Evolutionary conservation across 2,113 vertebrate genomes (phyloP), one percentile per base, ranked within the genome.

Genomic region (Varanus salvator): DNA sequence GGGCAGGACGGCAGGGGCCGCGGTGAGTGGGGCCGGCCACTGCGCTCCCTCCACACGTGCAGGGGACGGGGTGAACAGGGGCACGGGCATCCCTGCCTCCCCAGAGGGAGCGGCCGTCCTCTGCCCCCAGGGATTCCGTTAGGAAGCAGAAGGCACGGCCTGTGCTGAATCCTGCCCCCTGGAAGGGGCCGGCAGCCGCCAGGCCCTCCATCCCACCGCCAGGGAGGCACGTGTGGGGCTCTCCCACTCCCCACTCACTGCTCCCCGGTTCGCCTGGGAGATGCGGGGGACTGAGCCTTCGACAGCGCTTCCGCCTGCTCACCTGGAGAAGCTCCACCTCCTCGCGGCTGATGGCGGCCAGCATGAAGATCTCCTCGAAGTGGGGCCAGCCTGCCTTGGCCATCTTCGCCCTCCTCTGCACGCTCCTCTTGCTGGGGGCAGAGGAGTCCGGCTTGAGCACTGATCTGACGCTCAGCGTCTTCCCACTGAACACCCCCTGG

Each of bases 291-390:
- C 38, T 1, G 38, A 44, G 38, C 38, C 38, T 44, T 44, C 38
- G 38, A 3, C 38, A 3, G 38, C 38, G 38, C 57, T 57, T n/a
- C 31, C 2, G 14, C 1, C 23, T 1, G 90, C 87, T 90, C 94
- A 99, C 99, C 98, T 98, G 99, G 31, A 99, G 96, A 0, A 97
- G 98, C 4, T 98, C 97, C 89, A 99, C 98, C 50, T 99, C 98
- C 83, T 98, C 98, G 12, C 91, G 95, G 82, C 57, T 95, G 82
- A 98, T 68, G 54, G 99, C 98, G 8, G 98, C 98, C 81, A 99
- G 94, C 99, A 99, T 99, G 97, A 99, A 99, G 92, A 99, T 97
- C 23, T 99, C 99, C 93, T 96, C 98, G 93, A 99, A 99, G 94
- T 94, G 93, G 0, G 98, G 96, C 99, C 99, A 99, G 54, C 99